Percentiles rank a stretch among this genome's conserved stretches.
Conservation (phyloP, 2,888 invertebrate species). For the Stenotaenia linearis region DNA sequence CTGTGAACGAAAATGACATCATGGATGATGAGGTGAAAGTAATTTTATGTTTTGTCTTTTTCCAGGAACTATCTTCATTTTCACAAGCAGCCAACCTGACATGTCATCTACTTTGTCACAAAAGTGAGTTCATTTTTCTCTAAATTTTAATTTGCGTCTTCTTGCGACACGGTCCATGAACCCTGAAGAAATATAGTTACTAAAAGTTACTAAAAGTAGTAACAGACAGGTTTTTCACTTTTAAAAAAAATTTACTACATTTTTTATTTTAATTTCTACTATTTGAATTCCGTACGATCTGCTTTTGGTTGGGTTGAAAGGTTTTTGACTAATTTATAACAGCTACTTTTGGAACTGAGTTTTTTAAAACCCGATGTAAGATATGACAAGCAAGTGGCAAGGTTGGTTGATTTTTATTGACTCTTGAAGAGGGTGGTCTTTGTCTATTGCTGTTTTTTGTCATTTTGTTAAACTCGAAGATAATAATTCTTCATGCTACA, state of each 20-base stretch:
- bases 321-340: neutral
- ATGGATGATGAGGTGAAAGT: constrained; percentile 2
- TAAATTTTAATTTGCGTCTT: neutral
- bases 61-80: constrained; percentile 13
- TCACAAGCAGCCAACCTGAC: constrained; percentile 3
- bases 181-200: neutral
- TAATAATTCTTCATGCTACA: constrained; percentile 2
- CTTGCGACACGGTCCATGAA: neutral
- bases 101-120: constrained; percentile 20
- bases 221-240: neutral
- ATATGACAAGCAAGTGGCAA: neutral
- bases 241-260: neutral
- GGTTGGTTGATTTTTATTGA: constrained; percentile 19
- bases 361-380: neutral
- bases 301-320: neutral
- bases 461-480: constrained; percentile 3
- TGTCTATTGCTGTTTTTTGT: constrained; percentile 10
- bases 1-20: constrained; percentile 5
- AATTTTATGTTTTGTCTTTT: constrained; percentile 11
- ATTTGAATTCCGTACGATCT: no score
- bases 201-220: neutral
- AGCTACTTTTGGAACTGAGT: neutral
- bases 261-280: neutral
- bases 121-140: neutral
- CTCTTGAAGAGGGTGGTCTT: constrained; percentile 8